phyloP scores from a whole-genome alignment of 2,888 invertebrate species.

The Drosophila rubida region DNA sequence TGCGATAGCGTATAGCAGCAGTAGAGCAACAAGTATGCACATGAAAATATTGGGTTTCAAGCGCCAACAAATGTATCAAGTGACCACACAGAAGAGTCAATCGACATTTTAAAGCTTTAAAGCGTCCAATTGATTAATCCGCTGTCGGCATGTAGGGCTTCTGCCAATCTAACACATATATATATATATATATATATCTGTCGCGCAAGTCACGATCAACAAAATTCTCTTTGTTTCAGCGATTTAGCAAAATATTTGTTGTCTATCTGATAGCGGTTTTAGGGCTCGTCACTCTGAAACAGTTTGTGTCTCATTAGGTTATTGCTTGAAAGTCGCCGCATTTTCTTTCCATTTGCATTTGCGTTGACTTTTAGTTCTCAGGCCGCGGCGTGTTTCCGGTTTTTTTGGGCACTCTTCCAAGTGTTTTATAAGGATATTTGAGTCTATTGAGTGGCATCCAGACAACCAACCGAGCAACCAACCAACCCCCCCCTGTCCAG shows the following conservation, averaged over 20 bases:
- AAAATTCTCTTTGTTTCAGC: background rate
- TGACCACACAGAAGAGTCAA: conserved; percentile 21
- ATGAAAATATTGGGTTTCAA: conserved; percentile 35
- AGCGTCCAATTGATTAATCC: conserved; percentile 11
- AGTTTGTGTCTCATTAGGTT: conserved; percentile 37
- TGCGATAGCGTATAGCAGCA: background rate
- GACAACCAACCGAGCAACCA: conserved; percentile 1
- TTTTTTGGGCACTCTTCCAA: conserved; percentile 20
- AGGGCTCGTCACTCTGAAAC: background rate
- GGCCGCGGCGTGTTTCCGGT: conserved; percentile 18
- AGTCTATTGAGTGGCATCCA: conserved; percentile 19
- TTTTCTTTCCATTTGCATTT: conserved; percentile 11
- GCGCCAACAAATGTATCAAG: conserved; percentile 27
- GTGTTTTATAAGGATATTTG: conserved; percentile 40
- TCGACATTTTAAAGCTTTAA: conserved; percentile 22
- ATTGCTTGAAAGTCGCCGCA: conserved; percentile 9
- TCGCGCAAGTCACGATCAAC: background rate
- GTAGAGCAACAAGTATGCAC: background rate
- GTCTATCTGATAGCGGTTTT: too few relatives aligned
- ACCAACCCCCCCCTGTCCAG: conserved; percentile 26
- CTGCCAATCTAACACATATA: background rate
- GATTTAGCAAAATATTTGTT: too few relatives aligned
- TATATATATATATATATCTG: too few relatives aligned
- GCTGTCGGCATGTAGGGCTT: conserved; percentile 1
- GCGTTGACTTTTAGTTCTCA: conserved; percentile 44